Evolutionary conservation across 2,797 vertebrate genomes (phyloP), one percentile per base, ranked within the genome.

Genomic region (Neosalanx taihuensis): DNA sequence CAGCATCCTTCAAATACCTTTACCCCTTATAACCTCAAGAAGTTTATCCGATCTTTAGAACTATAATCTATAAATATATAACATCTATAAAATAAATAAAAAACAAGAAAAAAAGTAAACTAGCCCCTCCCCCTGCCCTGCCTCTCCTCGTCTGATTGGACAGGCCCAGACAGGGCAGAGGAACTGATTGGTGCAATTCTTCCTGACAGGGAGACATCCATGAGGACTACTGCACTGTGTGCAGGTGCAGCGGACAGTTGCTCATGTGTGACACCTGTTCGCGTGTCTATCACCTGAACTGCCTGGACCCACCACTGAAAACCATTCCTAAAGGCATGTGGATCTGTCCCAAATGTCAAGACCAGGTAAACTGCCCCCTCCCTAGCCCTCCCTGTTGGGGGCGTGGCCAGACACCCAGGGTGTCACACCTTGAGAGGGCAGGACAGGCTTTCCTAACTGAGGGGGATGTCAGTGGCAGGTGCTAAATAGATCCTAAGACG

Each of bases 321-420:
- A 95, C 95, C 85, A 99, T 99, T 94, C 98, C 98, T 88, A 99
- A 98, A 95, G 98, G 98, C 96, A 99, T 99, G 98, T 99, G 98
- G 98, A 99, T 99, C 94, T 99, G 98, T 94, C 98, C 98, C 89
- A 96, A 98, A 92, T 99, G 98, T 94, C 97, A 98, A 95, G 97
- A 99, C 92, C 96, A 99, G 98, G 98, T 99, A 97, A 93, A 88
- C 75, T 87, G 88, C 90, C 51, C 31, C 23, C 20, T 76, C 77
- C 83, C 67, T 80, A 85, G 79, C 78, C 83, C 56, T 69, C 75
- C 69, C 76, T 82, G 85, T 70, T 70, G 80, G 81, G 79, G 76
- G 73, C 79, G 4, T 5, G 62, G 51, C 59, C 78, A 76, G 72
- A 77, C 70, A 85, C 83, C 80, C 85, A 76, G 82, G 26, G 69